Evolutionary conservation across 1,140 invertebrate genomes (phyloP), one percentile per base, ranked within the genome.

Genomic region (Dendrolimus kikuchii): DNA sequence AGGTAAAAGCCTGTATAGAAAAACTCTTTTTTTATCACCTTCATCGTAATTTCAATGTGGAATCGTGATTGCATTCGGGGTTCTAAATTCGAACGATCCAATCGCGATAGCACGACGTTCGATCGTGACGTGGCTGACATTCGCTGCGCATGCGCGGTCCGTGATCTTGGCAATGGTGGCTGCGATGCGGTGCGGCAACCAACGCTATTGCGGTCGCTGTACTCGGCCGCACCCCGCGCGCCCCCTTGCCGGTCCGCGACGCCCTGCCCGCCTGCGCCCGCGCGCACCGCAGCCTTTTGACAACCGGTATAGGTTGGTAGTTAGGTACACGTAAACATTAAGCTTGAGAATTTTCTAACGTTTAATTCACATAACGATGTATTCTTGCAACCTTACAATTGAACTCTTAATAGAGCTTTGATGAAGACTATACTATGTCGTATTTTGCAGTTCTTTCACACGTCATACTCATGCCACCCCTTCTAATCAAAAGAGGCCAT

Each of bases 131-230:
- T 79, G 78, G 75, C 77, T 83, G 81, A 82, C 81, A 85, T 86
- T 86, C 80, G 80, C 74, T 61, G 71, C 72, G 71, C 68, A 70
- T 66, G 74, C 72, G 71, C 74, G 69, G 72, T 68, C 81, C 81
- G 80, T 86, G 82, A 86, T 86, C 82, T 86, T 86, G 82, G 82
- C 82, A 86, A 81, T 83, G 78, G 72, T 77, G 68, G 74, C 72
- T 71, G 68, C 68, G 70, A 61, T 66, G 66, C 74, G 71, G 77
- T 76, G 66, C 74, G 71, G 77, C 77, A 74, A 72, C 68, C 60
- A 74, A 54, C 57, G 61, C 58, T 68, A 68, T 85, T 79, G 81
- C 81, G 81, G 81, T 85, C 80, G 80, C 71, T 82, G 81, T 85
- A 85, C 80, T 71, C 81, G 57, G 60, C 62, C 63, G 59, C 62